Evolutionary conservation across 2,888 invertebrate species (phyloP), one percentile per base, ranked within the genome.

Genomic region (Germaria angustata): DNA sequence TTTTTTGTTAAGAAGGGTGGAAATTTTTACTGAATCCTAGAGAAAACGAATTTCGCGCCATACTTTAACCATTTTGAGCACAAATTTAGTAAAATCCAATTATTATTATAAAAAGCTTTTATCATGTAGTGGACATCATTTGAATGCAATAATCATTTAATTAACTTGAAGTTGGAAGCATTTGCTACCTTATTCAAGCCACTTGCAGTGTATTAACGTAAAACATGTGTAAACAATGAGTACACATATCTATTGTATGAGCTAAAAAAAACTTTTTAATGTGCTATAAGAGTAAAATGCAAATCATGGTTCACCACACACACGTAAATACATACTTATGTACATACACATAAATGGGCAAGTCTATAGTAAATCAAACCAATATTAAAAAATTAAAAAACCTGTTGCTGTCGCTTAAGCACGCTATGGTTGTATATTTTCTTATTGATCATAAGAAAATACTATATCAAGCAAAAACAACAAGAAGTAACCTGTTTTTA

Each of bases 271-370:
- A 61, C 39, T 46, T 34, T 32, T 36, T 57, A 61, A 75, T 57
- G 76, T 81, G 81, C 66, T 77, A 61, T 63, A 61, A 68, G 55
- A 68, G 49, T 61, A 68, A 28, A 32, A 77, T 81, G 72, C 66
- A 81, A 66, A 61, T 66, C 71, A 41, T 28, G 34, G n/a, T 41
- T 22, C 17, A 11, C 22, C 36, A 46, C 8, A 36, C 7, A 57
- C 34, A 20, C 13, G 22, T 32, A 49, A 13, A 36, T 13, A 24
- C 28, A 44, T n/a, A 53, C 39, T 7, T 44, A 44, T 20, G 17
- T 8, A 39, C 28, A 49, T 4, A 28, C 20, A 36, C 15, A 55
- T 5, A 0, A 13, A 36, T 36, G 20, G 13, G 13, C 17, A 22
- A 44, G 11, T 28, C 32, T 20, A 34, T 46, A 13, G 32, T 34